Evolutionary conservation across 2,888 invertebrate genomes (phyloP), one percentile per base, ranked within the genome.

Genomic region (Stegophylla sp.): DNA sequence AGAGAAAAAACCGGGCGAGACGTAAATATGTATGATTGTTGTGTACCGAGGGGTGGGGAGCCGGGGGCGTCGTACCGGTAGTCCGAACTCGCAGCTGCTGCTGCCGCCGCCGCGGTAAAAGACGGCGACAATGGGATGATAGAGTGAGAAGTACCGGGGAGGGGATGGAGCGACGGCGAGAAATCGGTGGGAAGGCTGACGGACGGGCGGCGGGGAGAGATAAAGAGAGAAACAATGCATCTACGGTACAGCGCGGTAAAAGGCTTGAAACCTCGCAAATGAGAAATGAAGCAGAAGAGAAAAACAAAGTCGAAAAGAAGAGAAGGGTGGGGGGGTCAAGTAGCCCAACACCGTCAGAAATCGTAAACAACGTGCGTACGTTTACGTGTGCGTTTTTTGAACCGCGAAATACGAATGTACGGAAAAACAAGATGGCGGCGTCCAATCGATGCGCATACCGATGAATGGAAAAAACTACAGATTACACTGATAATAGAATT

Each of bases 401-500:
- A 43, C 17, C 13, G 48, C 17, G 1, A 71, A 71, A 17, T 41
- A n/a, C 15, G 34, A 53, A 20, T 5, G 17, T 12, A 66, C 23
- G 13, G 17, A 71, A 67, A 79, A 79, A 34, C 34, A 79, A 79
- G 61, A 79, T 79, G 79, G 79, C 79, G 79, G 28, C 79, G 79
- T 63, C 71, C 61, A 71, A 71, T 51, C 69, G 61, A 61, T 61
- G 61, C 69, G 48, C 48, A 63, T 61, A 79, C 69, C 69, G 34
- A 79, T 59, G 69, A 48, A 79, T 59, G 69, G 51, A 26, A 41
- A n/a, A 74, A 48, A 79, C 79, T 69, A 76, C 75, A 43, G 75
- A 34, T 34, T 34, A 34, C 34, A 34, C 34, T 34, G 34, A 34
- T 34, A 5, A 34, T 34, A 34, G 34, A 66, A 53, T 66, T 26